phyloP scores from a whole-genome alignment of 1,140 invertebrate genomes.

The Scaptomyza hsui region DNA sequence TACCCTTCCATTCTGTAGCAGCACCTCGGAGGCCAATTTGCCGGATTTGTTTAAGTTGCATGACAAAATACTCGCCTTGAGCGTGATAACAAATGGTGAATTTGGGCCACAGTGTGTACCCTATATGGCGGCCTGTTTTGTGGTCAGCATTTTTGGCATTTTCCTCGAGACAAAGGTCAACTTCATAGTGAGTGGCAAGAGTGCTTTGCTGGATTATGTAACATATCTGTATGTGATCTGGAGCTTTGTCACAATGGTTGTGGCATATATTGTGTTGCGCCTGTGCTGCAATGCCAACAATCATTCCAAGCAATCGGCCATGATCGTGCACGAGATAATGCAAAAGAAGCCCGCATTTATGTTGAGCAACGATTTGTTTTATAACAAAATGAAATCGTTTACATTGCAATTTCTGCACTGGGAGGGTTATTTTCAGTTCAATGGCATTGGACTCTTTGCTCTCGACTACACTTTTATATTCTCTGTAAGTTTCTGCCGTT shows the following conservation, averaged over 20 bases:
- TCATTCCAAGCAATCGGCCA: conserved; percentile 80
- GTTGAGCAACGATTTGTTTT: conserved; percentile 80
- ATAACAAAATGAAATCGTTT: conserved; percentile 84
- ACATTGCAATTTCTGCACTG: conserved; percentile 82
- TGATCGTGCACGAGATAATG: conserved; percentile 83
- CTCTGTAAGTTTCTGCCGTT: conserved; percentile 60
- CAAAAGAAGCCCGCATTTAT: conserved; percentile 84
- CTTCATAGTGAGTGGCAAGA: conserved; percentile 74
- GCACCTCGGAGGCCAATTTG: conserved; percentile 69
- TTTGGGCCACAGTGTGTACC: conserved; percentile 79
- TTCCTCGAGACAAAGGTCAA: conserved; percentile 82
- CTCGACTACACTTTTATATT: conserved; percentile 84
- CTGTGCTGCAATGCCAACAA: conserved; percentile 79
- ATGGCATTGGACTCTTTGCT: conserved; percentile 78
- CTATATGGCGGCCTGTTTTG: conserved; percentile 81
- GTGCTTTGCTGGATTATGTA: conserved; percentile 62
- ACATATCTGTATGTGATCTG: conserved; percentile 75
- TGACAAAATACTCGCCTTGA: conserved; percentile 75
- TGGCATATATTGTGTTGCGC: conserved; percentile 78
- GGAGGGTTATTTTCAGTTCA: conserved; percentile 82
- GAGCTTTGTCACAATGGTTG: conserved; percentile 75
- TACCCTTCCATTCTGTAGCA: too few species aligned
- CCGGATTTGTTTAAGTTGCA: conserved; percentile 78
- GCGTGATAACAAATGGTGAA: conserved; percentile 75
- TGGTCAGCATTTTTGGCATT: conserved; percentile 79